Conservation (phyloP, 2,113 vertebrate genomes). For the Dipodomys merriami region DNA sequence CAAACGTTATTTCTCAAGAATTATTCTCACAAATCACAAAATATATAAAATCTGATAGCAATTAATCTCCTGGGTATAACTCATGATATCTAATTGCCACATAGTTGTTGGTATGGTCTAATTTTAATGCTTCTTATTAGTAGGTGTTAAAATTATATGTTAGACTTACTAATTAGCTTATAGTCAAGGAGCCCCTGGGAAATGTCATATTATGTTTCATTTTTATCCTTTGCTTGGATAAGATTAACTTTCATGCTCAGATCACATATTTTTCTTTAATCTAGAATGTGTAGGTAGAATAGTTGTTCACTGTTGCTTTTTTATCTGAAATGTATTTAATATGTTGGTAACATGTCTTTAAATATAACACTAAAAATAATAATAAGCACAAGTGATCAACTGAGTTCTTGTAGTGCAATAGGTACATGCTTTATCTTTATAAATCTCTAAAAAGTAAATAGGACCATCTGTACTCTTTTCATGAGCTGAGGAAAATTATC, state of each 20-base stretch:
- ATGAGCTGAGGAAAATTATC: background rate
- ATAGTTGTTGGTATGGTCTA: background rate
- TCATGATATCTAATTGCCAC: background rate
- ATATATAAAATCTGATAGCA: background rate
- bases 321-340: too few species aligned
- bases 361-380: background rate
- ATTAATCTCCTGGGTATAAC: background rate
- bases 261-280: too few species aligned
- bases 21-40: background rate
- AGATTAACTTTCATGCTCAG: background rate
- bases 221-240: background rate
- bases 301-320: too few species aligned
- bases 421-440: background rate
- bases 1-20: background rate
- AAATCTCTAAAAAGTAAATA: background rate
- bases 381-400: background rate
- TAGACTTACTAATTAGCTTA: background rate
- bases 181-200: background rate
- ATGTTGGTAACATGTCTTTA: too few species aligned
- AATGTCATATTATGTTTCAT: background rate
- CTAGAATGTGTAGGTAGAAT: too few species aligned
- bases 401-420: background rate
- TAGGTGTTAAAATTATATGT: background rate
- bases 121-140: background rate
- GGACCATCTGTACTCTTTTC: background rate